Evolutionary conservation across 2,113 vertebrate species (phyloP).

Genomic region (Clarias magur): DNA sequence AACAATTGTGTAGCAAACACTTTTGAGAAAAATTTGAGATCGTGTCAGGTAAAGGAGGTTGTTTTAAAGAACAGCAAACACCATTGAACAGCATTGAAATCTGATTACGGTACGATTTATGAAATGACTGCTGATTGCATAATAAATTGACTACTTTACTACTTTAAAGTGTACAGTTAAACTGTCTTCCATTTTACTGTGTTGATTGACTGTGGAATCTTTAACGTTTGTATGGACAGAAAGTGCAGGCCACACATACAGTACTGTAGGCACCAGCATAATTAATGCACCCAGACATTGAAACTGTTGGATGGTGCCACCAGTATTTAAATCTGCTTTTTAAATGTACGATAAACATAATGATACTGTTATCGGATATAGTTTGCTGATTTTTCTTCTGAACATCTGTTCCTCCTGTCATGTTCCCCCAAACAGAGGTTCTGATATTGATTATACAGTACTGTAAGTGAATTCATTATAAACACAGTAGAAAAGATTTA

Average conservation of each 20-base stretch:
- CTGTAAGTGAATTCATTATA: not conserved
- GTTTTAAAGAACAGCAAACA: not conserved
- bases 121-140: not conserved
- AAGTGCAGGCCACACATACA: not conserved
- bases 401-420: not conserved
- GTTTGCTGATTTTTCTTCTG: not conserved
- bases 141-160: not conserved
- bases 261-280: not conserved
- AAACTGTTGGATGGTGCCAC: not conserved
- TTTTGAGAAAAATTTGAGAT: too few species aligned
- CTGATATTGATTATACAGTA: not conserved
- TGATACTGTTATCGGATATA: not conserved
- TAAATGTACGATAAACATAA: not conserved
- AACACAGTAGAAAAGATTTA: not conserved
- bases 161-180: too few species aligned
- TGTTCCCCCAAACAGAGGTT: not conserved
- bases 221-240: not conserved
- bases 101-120: not conserved
- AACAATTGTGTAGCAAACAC: too few species aligned
- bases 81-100: not conserved
- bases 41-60: too few species aligned
- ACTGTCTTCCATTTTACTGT: not conserved
- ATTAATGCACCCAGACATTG: not conserved
- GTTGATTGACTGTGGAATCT: conserved; percentile 25
- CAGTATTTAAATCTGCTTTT: not conserved